Evolutionary conservation across 2,797 vertebrate species (phyloP), one percentile per base, ranked within the genome.

Genomic region (Eulemur rubriventer): DNA sequence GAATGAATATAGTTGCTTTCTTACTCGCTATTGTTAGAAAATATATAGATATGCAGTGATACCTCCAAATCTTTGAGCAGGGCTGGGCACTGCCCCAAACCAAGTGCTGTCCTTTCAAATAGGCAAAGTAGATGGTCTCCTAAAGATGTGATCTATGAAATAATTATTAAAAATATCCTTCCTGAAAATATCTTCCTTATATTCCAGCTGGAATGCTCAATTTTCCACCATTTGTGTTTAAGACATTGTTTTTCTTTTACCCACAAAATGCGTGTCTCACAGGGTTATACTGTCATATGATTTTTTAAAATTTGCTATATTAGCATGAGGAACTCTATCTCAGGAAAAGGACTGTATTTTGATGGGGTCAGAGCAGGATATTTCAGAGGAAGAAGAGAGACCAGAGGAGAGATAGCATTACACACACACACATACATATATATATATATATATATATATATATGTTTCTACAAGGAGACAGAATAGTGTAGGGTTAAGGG

Each of bases 371-470:
- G 55, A 80, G 17, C 24, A 86, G 26, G 22, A 35, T 65, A 78
- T 82, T 90, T 94, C 43, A 82, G 65, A 91, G 30, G 26, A 92
- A 83, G 9, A 97, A 79, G n/a, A 75, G 50, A 75, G 12, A 70
- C 30, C 18, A 91, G 38, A 94, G 52, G 10, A 61, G 61, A 63
- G 28, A 30, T 6, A 13, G 28, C 59, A 63, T 63, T 30, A 55
- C 20, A 55, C 17, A 55, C 55, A 55, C 52, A 22, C 55, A 57
- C 22, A 20, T 6, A 43, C 43, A 43, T 1, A 43, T 7, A 43
- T 1, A 43, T 1, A 43, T 0, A 43, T 2, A 43, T 9, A 7
- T 61, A 26, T 61, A 61, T 61, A 61, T 61, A n/a, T 48, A 69
- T 13, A 38, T n/a, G 3, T 61, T 11, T 75, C 43, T 69, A 9